These are phyloP conservation scores for Apotomis betuletana DNA, from an alignment of 2,888 invertebrate species.

Conservation along the genomic window DNA sequence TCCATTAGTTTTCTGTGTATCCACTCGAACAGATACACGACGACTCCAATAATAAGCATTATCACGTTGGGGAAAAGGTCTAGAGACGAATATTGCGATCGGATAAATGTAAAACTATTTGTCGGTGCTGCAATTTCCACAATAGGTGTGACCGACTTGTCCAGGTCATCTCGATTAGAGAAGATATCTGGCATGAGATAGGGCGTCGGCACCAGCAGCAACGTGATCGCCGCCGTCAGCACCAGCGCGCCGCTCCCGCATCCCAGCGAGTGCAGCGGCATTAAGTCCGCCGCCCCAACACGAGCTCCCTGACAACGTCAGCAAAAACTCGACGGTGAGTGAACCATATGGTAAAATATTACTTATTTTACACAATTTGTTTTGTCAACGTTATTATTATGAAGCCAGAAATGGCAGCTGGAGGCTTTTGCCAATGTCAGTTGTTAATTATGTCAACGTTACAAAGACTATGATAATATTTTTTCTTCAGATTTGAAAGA, in stretches of 20 bases:
- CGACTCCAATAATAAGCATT: slow-evolving; percentile 56
- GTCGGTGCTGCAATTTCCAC: slow-evolving; percentile 45
- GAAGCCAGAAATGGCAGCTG: too few relatives aligned
- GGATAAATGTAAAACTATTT: slow-evolving; percentile 47
- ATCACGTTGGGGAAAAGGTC: slow-evolving; percentile 61
- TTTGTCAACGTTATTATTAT: background rate
- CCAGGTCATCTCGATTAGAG: slow-evolving; percentile 49
- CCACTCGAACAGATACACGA: slow-evolving; percentile 68
- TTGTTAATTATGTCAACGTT: background rate
- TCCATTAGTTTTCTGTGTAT: slow-evolving; percentile 73
- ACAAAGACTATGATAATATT: slow-evolving; percentile 13
- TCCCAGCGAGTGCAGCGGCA: slow-evolving; percentile 59
- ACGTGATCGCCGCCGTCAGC: slow-evolving; percentile 58
- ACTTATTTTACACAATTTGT: slow-evolving; percentile 4
- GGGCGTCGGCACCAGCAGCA: slow-evolving; percentile 67
- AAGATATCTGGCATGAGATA: slow-evolving; percentile 59
- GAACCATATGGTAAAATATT: slow-evolving; percentile 22
- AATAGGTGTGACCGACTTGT: slow-evolving; percentile 37
- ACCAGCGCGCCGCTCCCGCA: slow-evolving; percentile 64
- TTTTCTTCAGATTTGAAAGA: slow-evolving; percentile 18
- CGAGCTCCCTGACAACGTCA: slow-evolving; percentile 42
- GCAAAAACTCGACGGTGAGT: slow-evolving; percentile 28
- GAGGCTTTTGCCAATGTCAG: too few relatives aligned
- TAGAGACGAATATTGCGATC: slow-evolving; percentile 54
- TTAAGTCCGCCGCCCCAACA: slow-evolving; percentile 47